Conservation (phyloP, 2,888 invertebrate genomes). For the Tuta absoluta region DNA sequence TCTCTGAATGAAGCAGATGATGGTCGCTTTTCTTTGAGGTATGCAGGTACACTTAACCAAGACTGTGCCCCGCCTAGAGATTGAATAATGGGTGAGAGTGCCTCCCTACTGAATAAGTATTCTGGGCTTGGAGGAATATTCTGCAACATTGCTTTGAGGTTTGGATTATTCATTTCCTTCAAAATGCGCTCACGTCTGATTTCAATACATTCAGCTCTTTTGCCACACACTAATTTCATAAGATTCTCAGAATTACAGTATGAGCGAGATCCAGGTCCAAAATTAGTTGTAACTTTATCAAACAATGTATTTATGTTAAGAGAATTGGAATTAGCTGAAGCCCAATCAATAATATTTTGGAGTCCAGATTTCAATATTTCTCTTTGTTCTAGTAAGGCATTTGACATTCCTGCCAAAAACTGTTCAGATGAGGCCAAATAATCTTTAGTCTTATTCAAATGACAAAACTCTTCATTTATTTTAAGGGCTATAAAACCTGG, state of each 20-base stretch:
- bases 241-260: slow-evolving; percentile 25
- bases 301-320: slow-evolving; percentile 21
- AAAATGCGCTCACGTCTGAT: slow-evolving; percentile 27
- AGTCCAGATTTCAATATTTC: background rate
- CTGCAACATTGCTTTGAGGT: slow-evolving; percentile 13
- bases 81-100: slow-evolving; percentile 16
- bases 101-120: slow-evolving; percentile 21
- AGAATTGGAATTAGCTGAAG: background rate
- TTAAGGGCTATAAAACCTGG: slow-evolving; percentile 35
- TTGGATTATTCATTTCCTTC: slow-evolving; percentile 27
- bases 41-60: background rate
- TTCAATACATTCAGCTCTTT: slow-evolving; percentile 32
- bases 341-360: slow-evolving; percentile 17
- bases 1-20: slow-evolving; percentile 8
- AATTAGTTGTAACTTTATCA: slow-evolving; percentile 25
- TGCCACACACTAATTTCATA: slow-evolving; percentile 31
- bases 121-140: slow-evolving; percentile 25
- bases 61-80: background rate
- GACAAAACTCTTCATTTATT: slow-evolving; percentile 36
- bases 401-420: slow-evolving; percentile 29
- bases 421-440: slow-evolving; percentile 30
- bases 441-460: slow-evolving; percentile 34
- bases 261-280: slow-evolving; percentile 26
- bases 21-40: slow-evolving; percentile 9
- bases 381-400: slow-evolving; percentile 24